Conservation (phyloP, 2,113 vertebrate genomes). For the Globicephala melas region DNA sequence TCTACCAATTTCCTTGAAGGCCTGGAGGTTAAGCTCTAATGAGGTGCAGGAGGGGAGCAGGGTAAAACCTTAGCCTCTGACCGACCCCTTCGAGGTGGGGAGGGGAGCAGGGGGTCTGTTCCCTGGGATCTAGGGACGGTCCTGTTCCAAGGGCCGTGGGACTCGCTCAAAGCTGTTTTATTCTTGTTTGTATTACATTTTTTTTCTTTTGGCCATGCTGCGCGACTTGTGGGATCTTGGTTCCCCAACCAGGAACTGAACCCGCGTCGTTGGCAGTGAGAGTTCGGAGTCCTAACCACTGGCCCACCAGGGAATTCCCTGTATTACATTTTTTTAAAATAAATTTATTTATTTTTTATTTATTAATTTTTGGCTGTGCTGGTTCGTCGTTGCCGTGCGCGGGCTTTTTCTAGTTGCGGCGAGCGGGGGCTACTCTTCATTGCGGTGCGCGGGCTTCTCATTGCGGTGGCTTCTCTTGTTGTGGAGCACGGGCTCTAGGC, state of each 20-base stretch:
- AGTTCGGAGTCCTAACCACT: neutral
- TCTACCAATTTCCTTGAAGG: constrained; percentile 19
- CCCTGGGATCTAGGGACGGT: neutral
- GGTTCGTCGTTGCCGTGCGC: too few relatives aligned
- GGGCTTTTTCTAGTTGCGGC: too few relatives aligned
- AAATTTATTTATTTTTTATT: too few relatives aligned
- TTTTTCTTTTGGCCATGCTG: neutral
- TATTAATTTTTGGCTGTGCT: too few relatives aligned
- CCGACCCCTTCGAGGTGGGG: neutral
- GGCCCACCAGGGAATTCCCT: neutral
- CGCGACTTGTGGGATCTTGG: neutral
- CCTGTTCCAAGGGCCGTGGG: neutral
- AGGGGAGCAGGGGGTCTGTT: neutral
- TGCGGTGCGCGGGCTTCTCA: too few relatives aligned
- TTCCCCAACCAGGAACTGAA: neutral
- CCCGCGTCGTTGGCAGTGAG: rapidly evolving
- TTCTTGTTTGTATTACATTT: constrained; percentile 21
- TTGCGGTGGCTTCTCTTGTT: too few relatives aligned
- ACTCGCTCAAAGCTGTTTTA: neutral
- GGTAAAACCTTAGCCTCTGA: neutral
- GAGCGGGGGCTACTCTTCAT: too few relatives aligned
- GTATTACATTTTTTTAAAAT: neutral
- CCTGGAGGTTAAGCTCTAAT: neutral
- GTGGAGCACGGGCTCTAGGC: too few relatives aligned
- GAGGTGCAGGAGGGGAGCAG: neutral